Evolutionary conservation across 2,113 vertebrate species (phyloP).

Genomic region (Callaeas wilsoni): DNA sequence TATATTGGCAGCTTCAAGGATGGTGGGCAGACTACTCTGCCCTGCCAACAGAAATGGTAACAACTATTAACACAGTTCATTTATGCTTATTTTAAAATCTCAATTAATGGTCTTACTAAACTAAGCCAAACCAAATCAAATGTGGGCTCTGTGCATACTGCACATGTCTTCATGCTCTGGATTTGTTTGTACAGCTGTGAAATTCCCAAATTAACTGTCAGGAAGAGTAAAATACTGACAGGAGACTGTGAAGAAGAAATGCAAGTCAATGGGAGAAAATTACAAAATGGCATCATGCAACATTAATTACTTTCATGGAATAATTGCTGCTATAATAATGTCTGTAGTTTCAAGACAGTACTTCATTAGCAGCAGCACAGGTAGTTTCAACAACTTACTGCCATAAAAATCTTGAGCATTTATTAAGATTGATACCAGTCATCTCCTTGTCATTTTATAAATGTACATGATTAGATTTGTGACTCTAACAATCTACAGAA

Average conservation of each 20-base stretch:
- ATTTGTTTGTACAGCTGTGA: constrained; percentile 59
- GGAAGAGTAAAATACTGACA: constrained; percentile 50
- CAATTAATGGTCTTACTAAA: constrained; percentile 16
- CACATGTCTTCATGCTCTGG: constrained; percentile 14
- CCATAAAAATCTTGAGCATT: not conserved
- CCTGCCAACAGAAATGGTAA: not conserved
- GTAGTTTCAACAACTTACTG: not conserved
- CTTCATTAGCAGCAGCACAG: constrained; percentile 18
- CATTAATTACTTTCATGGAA: not conserved
- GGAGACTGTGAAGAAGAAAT: constrained; percentile 37
- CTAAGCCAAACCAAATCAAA: not conserved
- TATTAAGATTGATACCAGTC: constrained; percentile 4
- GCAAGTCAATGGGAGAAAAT: constrained; percentile 47
- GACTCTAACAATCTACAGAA: not conserved
- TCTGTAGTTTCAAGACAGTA: constrained; percentile 1
- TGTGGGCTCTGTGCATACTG: not conserved
- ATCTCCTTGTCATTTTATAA: not conserved
- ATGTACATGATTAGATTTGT: not conserved
- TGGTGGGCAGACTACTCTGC: not conserved
- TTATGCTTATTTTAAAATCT: constrained; percentile 21
- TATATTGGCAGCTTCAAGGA: not conserved
- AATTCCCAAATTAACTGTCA: constrained; percentile 62
- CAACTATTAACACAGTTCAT: constrained; percentile 20
- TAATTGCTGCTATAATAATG: constrained; percentile 10
- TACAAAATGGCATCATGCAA: constrained; percentile 23